These are phyloP conservation scores for Drosophila asahinai DNA, from an alignment of 1,140 invertebrate species.

Conservation along the genomic window DNA sequence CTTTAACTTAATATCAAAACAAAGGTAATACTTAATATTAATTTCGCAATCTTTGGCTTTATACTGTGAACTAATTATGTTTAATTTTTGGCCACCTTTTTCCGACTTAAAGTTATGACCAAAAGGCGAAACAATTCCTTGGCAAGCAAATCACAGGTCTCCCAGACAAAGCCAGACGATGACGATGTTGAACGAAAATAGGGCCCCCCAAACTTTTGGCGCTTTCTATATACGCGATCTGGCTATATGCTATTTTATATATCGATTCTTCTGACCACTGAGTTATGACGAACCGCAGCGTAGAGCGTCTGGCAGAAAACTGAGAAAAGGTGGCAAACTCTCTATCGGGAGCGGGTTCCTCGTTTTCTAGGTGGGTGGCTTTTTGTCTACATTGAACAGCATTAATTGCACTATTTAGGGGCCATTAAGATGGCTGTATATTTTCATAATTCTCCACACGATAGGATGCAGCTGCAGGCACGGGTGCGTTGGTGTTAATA, in stretches of 20 bases:
- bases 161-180: slow-evolving; percentile 45
- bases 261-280: slow-evolving; percentile 7
- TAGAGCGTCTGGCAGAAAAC: slow-evolving; percentile 19
- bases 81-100: not conserved
- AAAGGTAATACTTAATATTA: not conserved
- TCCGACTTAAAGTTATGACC: slow-evolving; percentile 17
- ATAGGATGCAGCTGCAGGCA: slow-evolving; percentile 27
- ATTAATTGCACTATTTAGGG: slow-evolving; percentile 43
- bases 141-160: slow-evolving; percentile 42
- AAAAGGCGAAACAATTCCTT: slow-evolving; percentile 36
- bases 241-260: not conserved
- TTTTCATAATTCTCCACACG: slow-evolving; percentile 10
- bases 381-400: slow-evolving; percentile 9
- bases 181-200: slow-evolving; percentile 67
- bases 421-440: slow-evolving; percentile 30
- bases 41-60: not conserved
- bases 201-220: slow-evolving; percentile 18
- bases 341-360: not conserved
- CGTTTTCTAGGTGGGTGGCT: slow-evolving; percentile 13
- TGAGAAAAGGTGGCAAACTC: slow-evolving; percentile 10
- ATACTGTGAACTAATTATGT: not conserved
- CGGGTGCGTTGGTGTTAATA: slow-evolving; percentile 15
- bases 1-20: no score
- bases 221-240: not conserved
- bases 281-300: slow-evolving; percentile 18